phyloP scores from a whole-genome alignment of 2,797 vertebrate genomes.

The Tarsius wallacei region DNA sequence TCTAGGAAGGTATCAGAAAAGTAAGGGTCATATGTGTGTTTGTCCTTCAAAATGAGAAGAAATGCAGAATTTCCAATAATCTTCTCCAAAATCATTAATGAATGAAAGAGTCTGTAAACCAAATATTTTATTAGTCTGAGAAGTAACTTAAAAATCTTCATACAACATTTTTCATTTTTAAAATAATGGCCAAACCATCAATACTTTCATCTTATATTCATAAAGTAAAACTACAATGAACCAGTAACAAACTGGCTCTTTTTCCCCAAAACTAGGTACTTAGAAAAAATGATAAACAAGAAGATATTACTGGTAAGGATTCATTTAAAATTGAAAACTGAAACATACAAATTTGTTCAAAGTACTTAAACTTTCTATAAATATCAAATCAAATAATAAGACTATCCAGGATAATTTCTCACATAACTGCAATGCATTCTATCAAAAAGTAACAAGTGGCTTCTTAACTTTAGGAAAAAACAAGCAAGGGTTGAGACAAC shows the following conservation, averaged over 20 bases:
- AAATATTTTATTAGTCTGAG: conserved; percentile 78
- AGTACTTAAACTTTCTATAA: neutral
- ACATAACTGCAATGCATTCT: neutral
- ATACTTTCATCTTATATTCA: neutral
- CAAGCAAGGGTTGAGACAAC: neutral
- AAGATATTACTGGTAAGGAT: neutral
- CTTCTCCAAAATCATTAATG: conserved; percentile 93
- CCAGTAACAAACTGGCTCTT: neutral
- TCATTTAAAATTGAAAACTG: conserved; percentile 35
- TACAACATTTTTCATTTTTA: conserved; percentile 42
- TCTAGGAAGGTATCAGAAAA: conserved; percentile 92
- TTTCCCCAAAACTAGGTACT: neutral
- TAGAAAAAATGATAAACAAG: neutral
- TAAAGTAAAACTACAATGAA: conserved; percentile 25
- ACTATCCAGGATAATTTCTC: neutral
- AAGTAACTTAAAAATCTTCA: conserved; percentile 17
- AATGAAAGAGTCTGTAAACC: conserved; percentile 93
- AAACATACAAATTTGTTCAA: conserved; percentile 20
- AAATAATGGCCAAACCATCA: neutral
- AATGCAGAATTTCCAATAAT: conserved; percentile 94
- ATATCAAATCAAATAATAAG: neutral
- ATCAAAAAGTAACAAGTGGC: neutral
- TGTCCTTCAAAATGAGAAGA: conserved; percentile 95
- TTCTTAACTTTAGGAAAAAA: neutral
- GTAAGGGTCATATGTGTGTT: conserved; percentile 91